Base-by-base conservation (phyloP, 1,140 invertebrate genomes). In the Chlorops oryzae region DNA sequence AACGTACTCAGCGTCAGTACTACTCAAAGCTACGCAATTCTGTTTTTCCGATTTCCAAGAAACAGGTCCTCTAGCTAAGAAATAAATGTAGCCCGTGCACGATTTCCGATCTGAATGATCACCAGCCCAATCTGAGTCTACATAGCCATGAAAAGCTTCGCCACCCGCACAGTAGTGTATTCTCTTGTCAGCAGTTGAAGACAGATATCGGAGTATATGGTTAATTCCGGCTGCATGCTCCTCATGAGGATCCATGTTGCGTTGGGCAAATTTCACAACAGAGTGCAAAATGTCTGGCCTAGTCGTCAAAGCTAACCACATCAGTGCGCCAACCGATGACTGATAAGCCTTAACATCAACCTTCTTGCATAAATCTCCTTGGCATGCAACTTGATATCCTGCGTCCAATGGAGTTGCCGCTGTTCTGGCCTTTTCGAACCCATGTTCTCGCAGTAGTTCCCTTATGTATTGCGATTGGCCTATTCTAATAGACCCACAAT, bases 251-350 rank as follows among this genome's bases (percentile, higher is more conserved):
- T 32, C n/a, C 7, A 9, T 32, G 28, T 32, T 32, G 7, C 28
- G 7, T 32, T 32, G 28, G 7, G 28, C 28, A 7, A 7, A 32
- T n/a, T 9, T 32, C n/a, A n/a, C n/a, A n/a, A n/a, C n/a, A n/a
- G n/a, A n/a, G n/a, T n/a, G n/a, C n/a, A n/a, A n/a, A n/a, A 78
- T 74, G 56, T 78, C 76, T 43, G 75, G 76, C 21, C 76, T 24
- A 7, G 42, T 59, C 2, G 27, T 50, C n/a, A 50, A 46, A 41
- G 55, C 17, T 48, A 58, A 40, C 38, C 49, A 58, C 45, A 56
- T 54, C 34, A 55, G 52, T 42, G 37, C 34, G 9, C 50, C 43
- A 48, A 53, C 51, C 47, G 55, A 24, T 20, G 27, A 49, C 49
- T 56, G 43, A 40, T 50, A 52, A 7, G 42, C 45, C 18, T 37